Evolutionary conservation across 2,888 invertebrate genomes (phyloP).

Genomic region (Anagyrus pseudococci): DNA sequence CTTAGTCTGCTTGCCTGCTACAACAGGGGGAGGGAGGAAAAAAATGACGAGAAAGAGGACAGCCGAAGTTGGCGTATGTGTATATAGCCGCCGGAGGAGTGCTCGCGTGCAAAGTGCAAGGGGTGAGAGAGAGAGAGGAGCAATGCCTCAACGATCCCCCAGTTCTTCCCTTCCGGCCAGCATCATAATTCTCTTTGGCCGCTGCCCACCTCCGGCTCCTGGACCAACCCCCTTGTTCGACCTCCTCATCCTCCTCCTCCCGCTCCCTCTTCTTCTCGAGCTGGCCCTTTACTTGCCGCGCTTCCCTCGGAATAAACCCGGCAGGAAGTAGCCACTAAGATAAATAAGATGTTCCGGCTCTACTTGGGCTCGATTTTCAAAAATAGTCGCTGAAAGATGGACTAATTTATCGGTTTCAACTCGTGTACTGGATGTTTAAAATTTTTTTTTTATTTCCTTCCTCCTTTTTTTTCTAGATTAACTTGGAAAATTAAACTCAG

Average conservation of each 20-base stretch:
- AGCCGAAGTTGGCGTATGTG: constrained; percentile 12
- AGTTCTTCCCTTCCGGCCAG: constrained; percentile 42
- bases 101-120: constrained; percentile 3
- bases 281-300: background rate
- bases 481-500: no score
- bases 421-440: no score
- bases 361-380: constrained; percentile 12
- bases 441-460: no score
- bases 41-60: constrained; percentile 38
- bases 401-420: no score
- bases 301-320: constrained; percentile 12
- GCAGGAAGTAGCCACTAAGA: constrained; percentile 43
- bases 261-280: constrained; percentile 39
- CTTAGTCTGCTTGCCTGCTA: no score
- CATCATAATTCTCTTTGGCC: constrained; percentile 53
- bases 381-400: constrained; percentile 13
- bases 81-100: constrained; percentile 5
- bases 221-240: constrained; percentile 44
- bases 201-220: constrained; percentile 42
- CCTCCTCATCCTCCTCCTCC: no score
- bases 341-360: constrained; percentile 43
- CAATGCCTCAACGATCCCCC: background rate
- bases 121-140: constrained; percentile 5
- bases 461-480: no score
- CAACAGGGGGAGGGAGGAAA: constrained; percentile 24